Base-by-base conservation (phyloP, 1,140 invertebrate genomes). In the Drosophila arizonae region DNA sequence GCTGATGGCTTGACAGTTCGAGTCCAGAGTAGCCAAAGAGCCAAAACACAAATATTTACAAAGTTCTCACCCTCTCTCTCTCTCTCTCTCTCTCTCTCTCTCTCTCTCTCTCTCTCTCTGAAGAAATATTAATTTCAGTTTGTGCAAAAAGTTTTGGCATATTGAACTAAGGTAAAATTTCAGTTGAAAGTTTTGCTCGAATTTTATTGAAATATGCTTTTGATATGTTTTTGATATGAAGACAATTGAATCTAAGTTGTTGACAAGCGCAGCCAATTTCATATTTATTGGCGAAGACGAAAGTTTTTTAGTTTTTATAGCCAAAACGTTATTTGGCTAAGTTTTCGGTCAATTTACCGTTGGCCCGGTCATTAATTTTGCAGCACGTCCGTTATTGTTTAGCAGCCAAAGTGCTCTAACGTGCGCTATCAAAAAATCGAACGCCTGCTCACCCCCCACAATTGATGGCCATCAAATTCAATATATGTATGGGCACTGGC, bases 371-470 rank as follows among this genome's bases (percentile, higher is more conserved):
- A 56, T 54, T 48, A 36, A 55, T 61, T 68, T 60, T 45, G 21
- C 48, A 17, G 48, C 56, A 61, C 48, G 33, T 33, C 24, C 43
- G 33, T 41, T 21, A 54, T 17, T 39, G 41, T 63, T 52, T 26
- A 63, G 9, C 11, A 66, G 4, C 41, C 8, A 17, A 24, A 36
- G 17, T 41, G 36, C 46, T 50, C 57, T 15, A 51, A 57, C 73
- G 78, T 80, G 73, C 65, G 68, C 68, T 81, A 76, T 81, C 78
- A 77, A 52, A 50, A 73, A 81, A 81, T 77, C 69, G 57, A 72
- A 72, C 33, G 41, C 1, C 41, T 24, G 21, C 21, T 24, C 21
- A 24, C 15, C 11, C 36, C 39, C 39, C 72, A 60, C 50, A 28
- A 24, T 58, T 56, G 52, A 79, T 78, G 43, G 48, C 58, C 69